These are phyloP conservation scores for Agonopterix alstromeriana DNA, from an alignment of 2,888 invertebrate species.

Conservation along the genomic window DNA sequence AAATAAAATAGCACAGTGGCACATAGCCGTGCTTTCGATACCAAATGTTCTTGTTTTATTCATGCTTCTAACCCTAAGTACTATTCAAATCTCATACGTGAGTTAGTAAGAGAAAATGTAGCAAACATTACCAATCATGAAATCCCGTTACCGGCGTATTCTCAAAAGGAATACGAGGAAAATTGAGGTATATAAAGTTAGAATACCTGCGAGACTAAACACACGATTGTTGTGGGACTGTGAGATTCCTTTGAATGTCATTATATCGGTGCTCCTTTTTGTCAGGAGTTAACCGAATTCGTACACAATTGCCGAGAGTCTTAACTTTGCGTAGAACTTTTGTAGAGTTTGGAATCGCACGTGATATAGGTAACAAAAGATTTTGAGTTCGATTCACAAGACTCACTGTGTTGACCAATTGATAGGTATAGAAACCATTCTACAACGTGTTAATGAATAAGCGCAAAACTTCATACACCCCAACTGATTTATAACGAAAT, in stretches of 20 bases:
- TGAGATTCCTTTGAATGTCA: constrained; percentile 6
- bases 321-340: too few relatives aligned
- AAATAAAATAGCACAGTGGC: background rate
- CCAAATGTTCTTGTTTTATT: background rate
- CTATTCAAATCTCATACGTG: background rate
- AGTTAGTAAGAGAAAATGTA: background rate
- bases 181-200: constrained; percentile 13
- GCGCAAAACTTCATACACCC: too few relatives aligned
- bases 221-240: constrained; percentile 11
- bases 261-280: constrained; percentile 5
- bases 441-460: too few relatives aligned
- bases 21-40: background rate
- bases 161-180: constrained; percentile 12
- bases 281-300: background rate
- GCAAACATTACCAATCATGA: constrained; percentile 3
- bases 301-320: too few relatives aligned
- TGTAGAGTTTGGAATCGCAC: too few relatives aligned
- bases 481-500: too few relatives aligned
- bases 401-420: too few relatives aligned
- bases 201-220: constrained; percentile 10
- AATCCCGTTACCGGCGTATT: constrained; percentile 9
- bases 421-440: too few relatives aligned
- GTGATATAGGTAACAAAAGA: too few relatives aligned
- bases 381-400: too few relatives aligned
- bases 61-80: background rate